phyloP scores from a whole-genome alignment of 2,113 vertebrate species.

The Poeciliopsis turrubarensis region DNA sequence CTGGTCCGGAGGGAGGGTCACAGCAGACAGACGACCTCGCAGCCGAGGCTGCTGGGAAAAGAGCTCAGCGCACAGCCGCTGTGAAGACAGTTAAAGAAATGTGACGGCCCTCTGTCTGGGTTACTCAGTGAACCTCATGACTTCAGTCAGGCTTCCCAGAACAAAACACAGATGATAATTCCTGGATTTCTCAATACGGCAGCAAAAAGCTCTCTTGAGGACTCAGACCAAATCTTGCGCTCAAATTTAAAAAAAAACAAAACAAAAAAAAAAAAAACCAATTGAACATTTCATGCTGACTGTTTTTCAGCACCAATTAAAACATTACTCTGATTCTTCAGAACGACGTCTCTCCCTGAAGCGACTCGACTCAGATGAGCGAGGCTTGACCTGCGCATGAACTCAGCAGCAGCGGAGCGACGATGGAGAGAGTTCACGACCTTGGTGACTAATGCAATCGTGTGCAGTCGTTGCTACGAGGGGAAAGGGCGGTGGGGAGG shows the following conservation, averaged over 20 bases:
- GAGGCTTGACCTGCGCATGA: slow-evolving; percentile 63
- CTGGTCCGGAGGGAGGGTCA: no score
- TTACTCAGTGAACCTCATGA: slow-evolving; percentile 21
- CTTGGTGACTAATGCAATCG: slow-evolving; percentile 39
- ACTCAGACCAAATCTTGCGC: not conserved
- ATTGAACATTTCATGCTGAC: not conserved
- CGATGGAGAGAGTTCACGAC: slow-evolving; percentile 61
- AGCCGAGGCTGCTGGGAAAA: not conserved
- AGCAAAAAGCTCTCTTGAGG: slow-evolving; percentile 7
- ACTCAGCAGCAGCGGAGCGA: slow-evolving; percentile 67
- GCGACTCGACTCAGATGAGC: not conserved
- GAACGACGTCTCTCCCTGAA: not conserved
- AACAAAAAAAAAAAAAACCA: no score
- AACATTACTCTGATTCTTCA: not conserved
- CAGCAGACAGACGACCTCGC: no score
- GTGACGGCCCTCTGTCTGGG: slow-evolving; percentile 11
- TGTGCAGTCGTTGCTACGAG: slow-evolving; percentile 5
- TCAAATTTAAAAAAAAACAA: not conserved
- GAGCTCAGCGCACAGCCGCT: not conserved
- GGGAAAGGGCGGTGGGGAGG: slow-evolving; percentile 19
- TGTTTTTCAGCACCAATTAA: not conserved
- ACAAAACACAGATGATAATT: slow-evolving; percentile 15
- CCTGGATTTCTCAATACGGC: slow-evolving; percentile 8
- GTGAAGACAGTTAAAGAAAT: slow-evolving; percentile 9
- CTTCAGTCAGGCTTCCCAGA: slow-evolving; percentile 12